Evolutionary conservation across 2,113 vertebrate species (phyloP).

Genomic region (Silurus asotus): DNA sequence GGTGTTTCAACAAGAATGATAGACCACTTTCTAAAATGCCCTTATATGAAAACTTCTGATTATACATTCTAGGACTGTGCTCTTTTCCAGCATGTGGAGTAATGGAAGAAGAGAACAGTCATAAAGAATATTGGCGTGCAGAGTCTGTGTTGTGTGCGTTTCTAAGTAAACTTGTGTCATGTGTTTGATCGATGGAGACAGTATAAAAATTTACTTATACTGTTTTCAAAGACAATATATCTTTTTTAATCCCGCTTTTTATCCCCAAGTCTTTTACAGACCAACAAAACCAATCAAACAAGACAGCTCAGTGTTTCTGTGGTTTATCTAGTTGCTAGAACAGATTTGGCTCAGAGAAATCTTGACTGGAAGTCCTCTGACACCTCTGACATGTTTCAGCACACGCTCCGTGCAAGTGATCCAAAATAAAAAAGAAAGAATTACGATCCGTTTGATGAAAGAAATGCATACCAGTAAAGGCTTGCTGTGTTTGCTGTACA

Average conservation of each 20-base stretch:
- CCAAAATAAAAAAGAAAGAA: slow-evolving; percentile 32
- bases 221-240: slow-evolving; percentile 49
- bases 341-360: slow-evolving; percentile 27
- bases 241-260: slow-evolving; percentile 38
- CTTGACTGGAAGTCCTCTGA: slow-evolving; percentile 19
- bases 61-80: slow-evolving; percentile 41
- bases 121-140: slow-evolving; percentile 50
- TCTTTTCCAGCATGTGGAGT: slow-evolving; percentile 40
- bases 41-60: slow-evolving; percentile 47
- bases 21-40: slow-evolving; percentile 45
- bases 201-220: slow-evolving; percentile 43
- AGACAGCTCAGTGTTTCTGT: slow-evolving; percentile 23
- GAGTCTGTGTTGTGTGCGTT: slow-evolving; percentile 38
- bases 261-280: slow-evolving; percentile 23
- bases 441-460: slow-evolving; percentile 34
- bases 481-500: neutral
- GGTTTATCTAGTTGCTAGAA: slow-evolving; percentile 31
- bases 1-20: slow-evolving; percentile 48
- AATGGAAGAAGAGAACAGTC: slow-evolving; percentile 45
- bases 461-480: slow-evolving; percentile 11
- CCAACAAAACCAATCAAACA: slow-evolving; percentile 44
- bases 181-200: slow-evolving; percentile 44
- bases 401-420: slow-evolving; percentile 3
- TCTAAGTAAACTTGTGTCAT: slow-evolving; percentile 50
- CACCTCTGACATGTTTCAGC: slow-evolving; percentile 37